A percentile compares a stretch with the other conserved stretches of the same genome.
Conservation (phyloP, 2,888 invertebrate species). For the Gonocerus acuteangulatus region DNA sequence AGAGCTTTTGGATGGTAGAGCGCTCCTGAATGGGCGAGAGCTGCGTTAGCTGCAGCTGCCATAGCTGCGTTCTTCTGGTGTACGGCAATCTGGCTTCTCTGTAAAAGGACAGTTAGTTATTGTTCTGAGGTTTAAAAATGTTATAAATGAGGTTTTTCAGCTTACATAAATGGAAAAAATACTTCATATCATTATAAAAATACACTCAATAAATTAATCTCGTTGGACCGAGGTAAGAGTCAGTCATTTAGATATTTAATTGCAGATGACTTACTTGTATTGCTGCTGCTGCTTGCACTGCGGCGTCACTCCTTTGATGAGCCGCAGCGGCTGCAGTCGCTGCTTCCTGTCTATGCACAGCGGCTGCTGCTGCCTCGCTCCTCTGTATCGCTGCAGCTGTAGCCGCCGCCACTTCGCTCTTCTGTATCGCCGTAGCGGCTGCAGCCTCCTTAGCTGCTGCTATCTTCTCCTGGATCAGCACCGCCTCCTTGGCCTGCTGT, state of each 20-base stretch:
- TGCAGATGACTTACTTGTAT: conserved; percentile 48
- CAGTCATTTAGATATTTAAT: no score
- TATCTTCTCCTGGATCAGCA: conserved; percentile 61
- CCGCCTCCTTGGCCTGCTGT: conserved; percentile 62
- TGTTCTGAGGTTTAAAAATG: no score
- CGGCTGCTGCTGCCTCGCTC: conserved; percentile 52
- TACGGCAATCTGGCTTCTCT: conserved; percentile 36
- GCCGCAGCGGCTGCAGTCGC: conserved; percentile 37
- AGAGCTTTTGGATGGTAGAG: background rate
- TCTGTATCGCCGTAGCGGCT: conserved; percentile 59
- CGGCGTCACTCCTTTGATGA: conserved; percentile 56
- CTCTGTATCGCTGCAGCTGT: conserved; percentile 60
- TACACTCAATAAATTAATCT: no score
- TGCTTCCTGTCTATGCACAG: conserved; percentile 43
- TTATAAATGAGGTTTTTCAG: no score
- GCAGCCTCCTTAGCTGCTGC: conserved; percentile 55
- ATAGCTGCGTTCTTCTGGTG: conserved; percentile 41
- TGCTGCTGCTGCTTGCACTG: conserved; percentile 57
- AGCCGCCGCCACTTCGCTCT: conserved; percentile 58
- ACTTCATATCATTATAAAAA: no score
- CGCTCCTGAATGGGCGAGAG: conserved; percentile 37
- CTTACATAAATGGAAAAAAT: no score
- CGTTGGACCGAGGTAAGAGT: no score
- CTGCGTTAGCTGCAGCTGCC: conserved; percentile 43
- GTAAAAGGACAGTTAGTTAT: background rate